phyloP scores from a whole-genome alignment of 2,888 invertebrate species.

The Quadriops clusia region DNA sequence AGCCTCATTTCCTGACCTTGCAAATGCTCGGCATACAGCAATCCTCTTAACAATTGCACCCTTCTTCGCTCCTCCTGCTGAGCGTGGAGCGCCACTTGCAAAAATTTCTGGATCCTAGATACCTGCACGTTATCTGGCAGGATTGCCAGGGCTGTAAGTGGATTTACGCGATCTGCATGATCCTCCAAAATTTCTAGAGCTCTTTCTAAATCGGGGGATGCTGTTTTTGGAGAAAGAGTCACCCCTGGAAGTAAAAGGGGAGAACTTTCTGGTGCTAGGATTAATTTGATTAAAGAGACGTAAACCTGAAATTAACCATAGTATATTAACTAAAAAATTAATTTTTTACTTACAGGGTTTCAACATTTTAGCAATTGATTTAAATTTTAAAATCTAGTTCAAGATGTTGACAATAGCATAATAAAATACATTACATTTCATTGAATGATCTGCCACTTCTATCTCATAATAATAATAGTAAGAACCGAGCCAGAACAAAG shows the following conservation, averaged over 20 bases:
- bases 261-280: slow-evolving; percentile 30
- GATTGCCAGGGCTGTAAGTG: slow-evolving; percentile 63
- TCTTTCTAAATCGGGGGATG: slow-evolving; percentile 63
- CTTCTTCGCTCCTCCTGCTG: slow-evolving; percentile 62
- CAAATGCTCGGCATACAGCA: slow-evolving; percentile 74
- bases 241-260: slow-evolving; percentile 26
- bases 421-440: too few species aligned
- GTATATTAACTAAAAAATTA: slow-evolving; percentile 3
- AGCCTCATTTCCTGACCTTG: slow-evolving; percentile 74
- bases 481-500: too few species aligned
- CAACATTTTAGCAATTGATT: not conserved
- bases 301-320: slow-evolving; percentile 26
- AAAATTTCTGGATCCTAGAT: slow-evolving; percentile 49
- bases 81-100: slow-evolving; percentile 49
- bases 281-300: slow-evolving; percentile 31
- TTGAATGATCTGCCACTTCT: too few species aligned
- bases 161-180: slow-evolving; percentile 75
- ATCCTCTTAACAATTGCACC: slow-evolving; percentile 68
- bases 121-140: slow-evolving; percentile 74
- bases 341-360: slow-evolving; percentile 13
- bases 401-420: too few species aligned
- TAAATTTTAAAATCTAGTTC: too few species aligned
- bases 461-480: too few species aligned
- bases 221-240: slow-evolving; percentile 45
- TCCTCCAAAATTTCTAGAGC: slow-evolving; percentile 72